Base-by-base conservation (phyloP, 2,888 invertebrate species). In the Muscina levida region DNA sequence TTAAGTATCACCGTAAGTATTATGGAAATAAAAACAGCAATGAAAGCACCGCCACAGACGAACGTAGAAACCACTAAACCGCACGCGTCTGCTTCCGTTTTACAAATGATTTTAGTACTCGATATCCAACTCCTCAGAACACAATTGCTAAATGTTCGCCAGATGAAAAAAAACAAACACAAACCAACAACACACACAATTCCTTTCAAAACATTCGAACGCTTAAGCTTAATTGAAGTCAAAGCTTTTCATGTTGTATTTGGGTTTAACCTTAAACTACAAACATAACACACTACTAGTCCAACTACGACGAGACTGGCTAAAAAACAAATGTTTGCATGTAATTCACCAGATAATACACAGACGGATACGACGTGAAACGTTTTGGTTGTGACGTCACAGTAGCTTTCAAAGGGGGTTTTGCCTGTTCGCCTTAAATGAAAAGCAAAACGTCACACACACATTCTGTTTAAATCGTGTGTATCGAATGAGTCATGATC, bases 221-320 rank as follows among this genome's bases (percentile, higher is more conserved):
- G 15, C 0, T n/a, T n/a, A 13, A 11, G 62, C 31, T n/a, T n/a
- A n/a, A 51, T 37, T 24, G 10, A 48, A 53, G 31, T 17, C 59
- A 79, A 75, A 72, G 67, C 62, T 66, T 79, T 79, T 75, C 44
- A 59, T 56, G 1, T 11, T 44, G 44, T 8, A 8, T 53, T 53
- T 53, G 17, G 17, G 72, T 53, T 59, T 75, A 72, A 68, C 79
- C 79, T 79, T 79, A 75, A 79, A 75, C 75, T 75, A 72, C 44
- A 68, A 72, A 53, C 22, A 53, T 24, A 53, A 22, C 24, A 24
- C 13, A 22, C 22, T 22, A 13, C 2, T 10, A 11, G 56, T 13
- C 51, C 56, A 56, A n/a, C 6, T 13, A 11, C 11, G 39, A 42
- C 57, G n/a, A n/a, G n/a, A n/a, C n/a, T n/a, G n/a, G n/a, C n/a